Evolutionary conservation across 2,113 vertebrate genomes (phyloP).

Genomic region (Megaleporinus macrocephalus): DNA sequence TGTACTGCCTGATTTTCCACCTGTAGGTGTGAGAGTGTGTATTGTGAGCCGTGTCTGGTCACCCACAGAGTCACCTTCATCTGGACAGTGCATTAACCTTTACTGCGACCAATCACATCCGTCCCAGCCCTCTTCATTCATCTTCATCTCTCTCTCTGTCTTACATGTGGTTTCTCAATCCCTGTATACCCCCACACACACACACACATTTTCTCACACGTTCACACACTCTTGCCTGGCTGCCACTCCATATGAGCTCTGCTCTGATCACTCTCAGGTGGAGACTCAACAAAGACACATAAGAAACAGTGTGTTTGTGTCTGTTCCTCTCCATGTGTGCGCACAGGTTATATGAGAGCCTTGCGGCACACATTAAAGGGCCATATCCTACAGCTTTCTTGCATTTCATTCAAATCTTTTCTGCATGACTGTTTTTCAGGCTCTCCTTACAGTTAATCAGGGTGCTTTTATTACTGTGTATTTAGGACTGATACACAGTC

Average conservation of each 20-base stretch:
- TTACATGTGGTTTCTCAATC: slow-evolving; percentile 61
- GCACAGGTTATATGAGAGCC: too few species aligned
- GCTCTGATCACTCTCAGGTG: slow-evolving; percentile 5
- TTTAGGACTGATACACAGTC: too few species aligned
- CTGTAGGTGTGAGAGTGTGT: slow-evolving; percentile 5
- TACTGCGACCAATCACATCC: slow-evolving; percentile 25
- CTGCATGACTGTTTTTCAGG: too few species aligned
- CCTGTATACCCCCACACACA: slow-evolving; percentile 20
- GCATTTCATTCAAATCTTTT: too few species aligned
- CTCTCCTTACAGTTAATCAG: too few species aligned
- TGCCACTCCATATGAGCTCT: slow-evolving; percentile 3
- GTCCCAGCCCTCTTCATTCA: not conserved
- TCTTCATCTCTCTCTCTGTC: slow-evolving; percentile 34
- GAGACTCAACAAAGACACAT: not conserved
- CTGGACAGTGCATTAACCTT: slow-evolving; percentile 44
- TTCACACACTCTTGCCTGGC: slow-evolving; percentile 13
- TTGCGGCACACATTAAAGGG: too few species aligned
- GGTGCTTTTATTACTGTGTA: too few species aligned
- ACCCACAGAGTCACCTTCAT: slow-evolving; percentile 11
- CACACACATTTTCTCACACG: slow-evolving; percentile 15
- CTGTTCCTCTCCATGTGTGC: too few species aligned
- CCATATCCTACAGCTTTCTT: too few species aligned
- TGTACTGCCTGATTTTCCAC: not conserved
- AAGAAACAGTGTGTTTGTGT: not conserved
- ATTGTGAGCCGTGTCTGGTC: not conserved